Conservation (phyloP, 1,140 invertebrate species). For the Drosophila asahinai region DNA sequence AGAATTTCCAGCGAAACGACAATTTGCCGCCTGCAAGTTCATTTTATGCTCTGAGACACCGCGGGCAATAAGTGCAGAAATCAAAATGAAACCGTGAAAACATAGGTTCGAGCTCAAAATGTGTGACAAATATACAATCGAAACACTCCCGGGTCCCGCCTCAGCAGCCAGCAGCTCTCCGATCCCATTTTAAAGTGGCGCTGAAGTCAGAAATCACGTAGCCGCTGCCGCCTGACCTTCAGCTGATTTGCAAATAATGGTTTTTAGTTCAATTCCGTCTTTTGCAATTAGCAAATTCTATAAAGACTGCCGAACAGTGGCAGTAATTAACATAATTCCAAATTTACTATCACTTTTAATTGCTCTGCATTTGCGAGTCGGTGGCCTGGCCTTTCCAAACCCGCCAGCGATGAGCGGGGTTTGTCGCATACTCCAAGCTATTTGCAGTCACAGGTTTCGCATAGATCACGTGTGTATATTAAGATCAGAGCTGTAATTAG, state of each 20-base stretch:
- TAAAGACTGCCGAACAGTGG: constrained; percentile 48
- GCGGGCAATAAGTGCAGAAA: constrained; percentile 46
- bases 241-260: constrained; percentile 56
- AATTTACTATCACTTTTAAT: constrained; percentile 76
- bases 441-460: constrained; percentile 15
- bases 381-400: constrained; percentile 60
- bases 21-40: constrained; percentile 49
- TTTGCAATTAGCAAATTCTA: constrained; percentile 57
- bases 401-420: constrained; percentile 30
- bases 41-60: constrained; percentile 56
- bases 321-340: constrained; percentile 74
- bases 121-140: constrained; percentile 32
- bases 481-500: background rate
- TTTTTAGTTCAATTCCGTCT: constrained; percentile 73
- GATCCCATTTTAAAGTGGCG: constrained; percentile 30
- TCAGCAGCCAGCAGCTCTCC: background rate
- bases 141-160: constrained; percentile 20
- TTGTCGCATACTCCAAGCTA: constrained; percentile 29
- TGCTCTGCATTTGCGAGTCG: constrained; percentile 49
- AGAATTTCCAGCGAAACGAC: constrained; percentile 69
- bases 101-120: constrained; percentile 13
- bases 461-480: background rate
- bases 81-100: constrained; percentile 57
- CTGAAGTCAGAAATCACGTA: constrained; percentile 52
- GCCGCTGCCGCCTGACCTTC: constrained; percentile 49